A percentile compares a stretch with the other conserved stretches of the same genome.
These are phyloP conservation scores for Cheirogaleus major DNA, from an alignment of 2,797 vertebrate genomes.

Conservation along the genomic window DNA sequence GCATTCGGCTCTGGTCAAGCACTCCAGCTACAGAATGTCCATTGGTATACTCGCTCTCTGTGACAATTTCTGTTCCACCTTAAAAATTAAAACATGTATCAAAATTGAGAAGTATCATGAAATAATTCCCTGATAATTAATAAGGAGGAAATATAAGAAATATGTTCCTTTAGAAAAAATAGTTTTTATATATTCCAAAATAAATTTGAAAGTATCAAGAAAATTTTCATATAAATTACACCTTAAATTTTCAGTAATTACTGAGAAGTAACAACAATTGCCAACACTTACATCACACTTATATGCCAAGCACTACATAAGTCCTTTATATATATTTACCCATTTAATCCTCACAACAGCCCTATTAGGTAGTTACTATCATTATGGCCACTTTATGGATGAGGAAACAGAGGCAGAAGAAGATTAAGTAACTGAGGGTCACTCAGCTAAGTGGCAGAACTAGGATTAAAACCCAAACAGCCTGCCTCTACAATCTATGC, in stretches of 20 bases:
- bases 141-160: neutral
- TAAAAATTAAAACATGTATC: slow-evolving; percentile 72
- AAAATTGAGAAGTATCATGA: slow-evolving; percentile 39
- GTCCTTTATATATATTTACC: slow-evolving; percentile 8
- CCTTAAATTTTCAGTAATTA: neutral
- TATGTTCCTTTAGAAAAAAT: slow-evolving; percentile 54
- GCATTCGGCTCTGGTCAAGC: slow-evolving; percentile 93
- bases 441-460: slow-evolving; percentile 27
- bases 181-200: neutral
- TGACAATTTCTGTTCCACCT: slow-evolving; percentile 99
- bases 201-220: slow-evolving; percentile 39
- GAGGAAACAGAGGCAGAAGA: neutral
- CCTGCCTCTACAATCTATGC: neutral
- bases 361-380: neutral
- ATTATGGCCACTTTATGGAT: slow-evolving; percentile 25
- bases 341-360: neutral
- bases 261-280: neutral
- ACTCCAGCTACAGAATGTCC: slow-evolving; percentile 92
- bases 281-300: slow-evolving; percentile 21
- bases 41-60: slow-evolving; percentile 97
- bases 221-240: slow-evolving; percentile 38
- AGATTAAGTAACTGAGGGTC: neutral
- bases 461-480: slow-evolving; percentile 29
- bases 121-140: slow-evolving; percentile 15
- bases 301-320: neutral